Base-by-base conservation (phyloP, 2,113 vertebrate species). In the Perca fluviatilis region DNA sequence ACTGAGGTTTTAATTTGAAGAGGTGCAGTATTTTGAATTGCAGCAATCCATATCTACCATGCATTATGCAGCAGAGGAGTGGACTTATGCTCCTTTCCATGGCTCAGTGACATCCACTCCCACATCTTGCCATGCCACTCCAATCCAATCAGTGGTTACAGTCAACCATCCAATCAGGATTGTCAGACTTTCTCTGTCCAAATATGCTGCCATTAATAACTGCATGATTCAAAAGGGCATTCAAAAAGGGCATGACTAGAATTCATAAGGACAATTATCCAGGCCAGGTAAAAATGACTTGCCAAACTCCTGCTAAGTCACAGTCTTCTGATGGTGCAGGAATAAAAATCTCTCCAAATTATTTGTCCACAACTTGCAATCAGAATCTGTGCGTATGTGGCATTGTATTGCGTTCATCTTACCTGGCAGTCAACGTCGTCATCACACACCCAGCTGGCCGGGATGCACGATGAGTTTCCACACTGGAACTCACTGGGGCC, bases 381-480 rank as follows among this genome's bases (percentile, higher is more conserved):
- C 0, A 19, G 14, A 4, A 13, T 40, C 15, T 6, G 16, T 68
- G 47, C 16, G 3, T 18, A 15, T 6, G 50, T 61, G 36, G 25
- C 23, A 10, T 71, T 57, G 33, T 16, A n/a, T 6, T 2, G 1
- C 0, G 14, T 10, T 14, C 23, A 27, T 30, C 64, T 84, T 62
- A 93, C 93, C 88, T 97, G 94, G 81, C 99, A 99, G 94, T 99
- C 99, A 0, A 97, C 96, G 12, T 99, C 98, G 0, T 97, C 94
- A 0, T 99, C 99, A 5, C 99, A 99, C 14, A 99, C 96, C 98
- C 98, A 99, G 93, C 89, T 97, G 66, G 93, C 74, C 0, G 98
- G 97, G 83, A 99, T 99, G 77, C 98, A 99, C 4, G 96, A 95
- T 0, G 96, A 95, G 64, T 95, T 98, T 66, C 96, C 97, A 67